Base-by-base conservation (phyloP, 2,113 vertebrate genomes). In the Megalops atlanticus region DNA sequence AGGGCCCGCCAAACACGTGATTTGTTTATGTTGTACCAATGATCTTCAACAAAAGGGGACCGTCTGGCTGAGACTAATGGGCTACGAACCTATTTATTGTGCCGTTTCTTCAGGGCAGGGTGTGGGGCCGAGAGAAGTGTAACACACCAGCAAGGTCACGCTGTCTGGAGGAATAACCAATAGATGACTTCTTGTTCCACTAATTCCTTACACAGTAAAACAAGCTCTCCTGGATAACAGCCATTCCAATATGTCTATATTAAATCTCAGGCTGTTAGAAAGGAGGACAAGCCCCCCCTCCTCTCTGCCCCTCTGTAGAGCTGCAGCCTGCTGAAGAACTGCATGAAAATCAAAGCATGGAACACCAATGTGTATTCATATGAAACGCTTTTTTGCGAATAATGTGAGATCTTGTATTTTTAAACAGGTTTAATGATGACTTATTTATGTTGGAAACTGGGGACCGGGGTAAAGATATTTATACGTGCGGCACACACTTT, bases 101-200 rank as follows among this genome's bases (percentile, higher is more conserved):
- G 94, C 94, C 93, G 95, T 94, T 94, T 93, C 93, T 94, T 92
- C 92, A 91, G 93, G 93, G 92, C 79, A 82, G 49, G 54, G 81
- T 81, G 84, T 80, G 90, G 95, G 95, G 93, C n/a, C 89, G 80
- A 92, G 94, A 94, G n/a, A n/a, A n/a, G n/a, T 96, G 93, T 91
- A 93, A 95, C 93, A 96, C 93, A 93, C 93, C 92, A 94, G 92
- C 92, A 93, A 93, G 92, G 92, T 94, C 87, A 91, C 89, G 91
- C 93, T 93, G 92, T 95, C 94, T 94, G 94, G 92, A 95, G 94
- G 93, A 96, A 95, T 93, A 94, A 95, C 92, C 94, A 95, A 95
- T 96, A 96, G 95, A 96, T 94, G 93, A 95, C 93, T 96, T 96
- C 95, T 96, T 96, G 95, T 96, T 97, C 92, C 90, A 89, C 95